phyloP scores from a whole-genome alignment of 2,797 vertebrate genomes.

The Oreortyx pictus region DNA sequence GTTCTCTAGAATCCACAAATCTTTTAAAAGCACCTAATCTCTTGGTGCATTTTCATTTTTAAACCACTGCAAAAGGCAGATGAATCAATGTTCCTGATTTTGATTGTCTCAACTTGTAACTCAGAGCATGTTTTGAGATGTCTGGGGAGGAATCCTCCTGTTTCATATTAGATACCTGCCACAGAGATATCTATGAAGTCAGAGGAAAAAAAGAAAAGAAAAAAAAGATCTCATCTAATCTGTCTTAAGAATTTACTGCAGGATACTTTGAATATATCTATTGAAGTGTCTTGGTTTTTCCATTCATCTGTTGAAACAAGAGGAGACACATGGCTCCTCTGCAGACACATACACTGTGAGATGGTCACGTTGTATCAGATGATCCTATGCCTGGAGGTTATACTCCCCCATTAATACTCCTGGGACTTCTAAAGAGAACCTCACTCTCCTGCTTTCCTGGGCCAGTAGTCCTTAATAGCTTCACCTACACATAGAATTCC shows the following conservation, averaged over 20 bases:
- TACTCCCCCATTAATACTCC: neutral
- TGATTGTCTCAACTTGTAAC: neutral
- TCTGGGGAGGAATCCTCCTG: neutral
- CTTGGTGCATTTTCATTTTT: neutral
- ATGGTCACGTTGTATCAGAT: neutral
- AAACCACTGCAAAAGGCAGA: neutral
- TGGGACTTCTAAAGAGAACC: neutral
- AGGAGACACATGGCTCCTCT: neutral
- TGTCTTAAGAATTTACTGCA: neutral
- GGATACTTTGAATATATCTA: neutral
- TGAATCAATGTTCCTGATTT: neutral
- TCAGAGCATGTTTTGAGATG: neutral
- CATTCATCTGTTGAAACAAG: neutral
- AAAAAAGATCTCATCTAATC: neutral
- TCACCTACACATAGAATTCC: neutral
- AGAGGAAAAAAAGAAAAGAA: neutral
- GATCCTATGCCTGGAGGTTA: neutral
- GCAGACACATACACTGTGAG: neutral
- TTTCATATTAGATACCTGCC: neutral
- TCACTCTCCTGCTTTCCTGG: neutral
- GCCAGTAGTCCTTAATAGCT: neutral
- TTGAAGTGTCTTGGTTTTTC: neutral
- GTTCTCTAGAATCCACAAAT: neutral
- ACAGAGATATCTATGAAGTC: neutral
- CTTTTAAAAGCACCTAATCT: neutral